Conservation (phyloP, 2,797 vertebrate species). For the Semotilus atromaculatus region DNA sequence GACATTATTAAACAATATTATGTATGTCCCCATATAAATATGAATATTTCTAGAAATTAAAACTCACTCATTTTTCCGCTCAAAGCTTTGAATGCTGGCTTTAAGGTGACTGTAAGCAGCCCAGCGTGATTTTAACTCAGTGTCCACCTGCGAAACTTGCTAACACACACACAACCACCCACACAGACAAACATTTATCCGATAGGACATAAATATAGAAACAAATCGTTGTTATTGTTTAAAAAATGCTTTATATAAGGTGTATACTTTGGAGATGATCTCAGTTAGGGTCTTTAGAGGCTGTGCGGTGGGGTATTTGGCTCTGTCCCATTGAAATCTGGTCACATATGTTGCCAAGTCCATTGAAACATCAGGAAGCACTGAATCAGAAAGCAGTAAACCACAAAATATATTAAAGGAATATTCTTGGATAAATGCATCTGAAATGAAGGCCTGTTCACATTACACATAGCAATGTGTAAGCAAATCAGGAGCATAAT, state of each 20-base stretch:
- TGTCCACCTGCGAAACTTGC: constrained; percentile 90
- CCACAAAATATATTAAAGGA: not conserved
- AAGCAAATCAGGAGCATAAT: not conserved
- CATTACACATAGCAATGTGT: not conserved
- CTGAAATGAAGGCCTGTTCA: not conserved
- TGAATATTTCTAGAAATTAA: not conserved
- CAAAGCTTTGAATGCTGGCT: constrained; percentile 80
- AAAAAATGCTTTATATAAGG: not conserved
- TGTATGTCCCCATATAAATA: not conserved
- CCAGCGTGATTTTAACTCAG: constrained; percentile 86
- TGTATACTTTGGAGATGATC: constrained; percentile 86
- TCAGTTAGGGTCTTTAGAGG: constrained; percentile 87
- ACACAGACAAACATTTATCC: constrained; percentile 33
- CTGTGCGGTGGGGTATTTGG: constrained; percentile 90
- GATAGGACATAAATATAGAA: not conserved
- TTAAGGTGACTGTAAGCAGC: constrained; percentile 84
- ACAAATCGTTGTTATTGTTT: not conserved
- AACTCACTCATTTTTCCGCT: constrained; percentile 85
- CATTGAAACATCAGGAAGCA: constrained; percentile 76
- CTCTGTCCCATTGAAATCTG: constrained; percentile 96
- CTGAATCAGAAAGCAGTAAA: constrained; percentile 24
- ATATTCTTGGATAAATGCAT: not conserved
- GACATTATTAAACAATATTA: not conserved
- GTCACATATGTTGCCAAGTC: constrained; percentile 88
- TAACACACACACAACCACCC: constrained; percentile 66